Evolutionary conservation across 2,797 vertebrate species (phyloP).

Genomic region (Meda fulgida): DNA sequence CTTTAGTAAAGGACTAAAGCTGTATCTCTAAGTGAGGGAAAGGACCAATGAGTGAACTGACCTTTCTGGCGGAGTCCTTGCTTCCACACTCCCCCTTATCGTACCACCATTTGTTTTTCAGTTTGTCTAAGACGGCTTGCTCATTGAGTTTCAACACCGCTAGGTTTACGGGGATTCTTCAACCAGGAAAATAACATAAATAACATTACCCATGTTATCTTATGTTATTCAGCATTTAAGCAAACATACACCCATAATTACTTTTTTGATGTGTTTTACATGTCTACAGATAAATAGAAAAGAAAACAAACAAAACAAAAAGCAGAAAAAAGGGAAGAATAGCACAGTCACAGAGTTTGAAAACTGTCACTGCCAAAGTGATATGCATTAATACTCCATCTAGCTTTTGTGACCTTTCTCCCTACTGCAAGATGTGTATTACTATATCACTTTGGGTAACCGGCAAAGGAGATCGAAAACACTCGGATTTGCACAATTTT

Average conservation of each 20-base stretch:
- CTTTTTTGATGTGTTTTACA: slow-evolving; percentile 72
- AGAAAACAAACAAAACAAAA: slow-evolving; percentile 40
- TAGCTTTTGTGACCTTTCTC: slow-evolving; percentile 83
- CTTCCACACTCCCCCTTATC: slow-evolving; percentile 99
- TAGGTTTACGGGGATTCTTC: slow-evolving; percentile 99
- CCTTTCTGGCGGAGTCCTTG: slow-evolving; percentile 99
- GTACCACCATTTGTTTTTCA: slow-evolving; percentile 99
- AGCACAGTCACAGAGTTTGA: slow-evolving; percentile 71
- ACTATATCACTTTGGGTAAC: slow-evolving; percentile 99
- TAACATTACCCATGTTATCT: slow-evolving; percentile 99
- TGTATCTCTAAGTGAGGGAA: slow-evolving; percentile 60
- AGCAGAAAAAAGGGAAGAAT: slow-evolving; percentile 55
- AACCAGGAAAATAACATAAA: slow-evolving; percentile 99
- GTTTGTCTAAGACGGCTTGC: slow-evolving; percentile 99
- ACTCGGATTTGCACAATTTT: slow-evolving; percentile 66
- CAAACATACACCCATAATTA: slow-evolving; percentile 69
- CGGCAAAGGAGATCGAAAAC: slow-evolving; percentile 86
- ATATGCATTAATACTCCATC: slow-evolving; percentile 97
- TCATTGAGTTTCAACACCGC: slow-evolving; percentile 99
- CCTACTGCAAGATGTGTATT: slow-evolving; percentile 97
- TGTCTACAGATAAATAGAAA: slow-evolving; percentile 61
- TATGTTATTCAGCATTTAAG: slow-evolving; percentile 95
- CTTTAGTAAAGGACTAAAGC: slow-evolving; percentile 56
- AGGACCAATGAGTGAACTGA: slow-evolving; percentile 84
- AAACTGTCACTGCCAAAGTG: slow-evolving; percentile 87